Percentiles rank a stretch among this genome's conserved stretches.
Evolutionary conservation across 2,888 invertebrate genomes (phyloP).

Genomic region (Melanophora roralis): DNA sequence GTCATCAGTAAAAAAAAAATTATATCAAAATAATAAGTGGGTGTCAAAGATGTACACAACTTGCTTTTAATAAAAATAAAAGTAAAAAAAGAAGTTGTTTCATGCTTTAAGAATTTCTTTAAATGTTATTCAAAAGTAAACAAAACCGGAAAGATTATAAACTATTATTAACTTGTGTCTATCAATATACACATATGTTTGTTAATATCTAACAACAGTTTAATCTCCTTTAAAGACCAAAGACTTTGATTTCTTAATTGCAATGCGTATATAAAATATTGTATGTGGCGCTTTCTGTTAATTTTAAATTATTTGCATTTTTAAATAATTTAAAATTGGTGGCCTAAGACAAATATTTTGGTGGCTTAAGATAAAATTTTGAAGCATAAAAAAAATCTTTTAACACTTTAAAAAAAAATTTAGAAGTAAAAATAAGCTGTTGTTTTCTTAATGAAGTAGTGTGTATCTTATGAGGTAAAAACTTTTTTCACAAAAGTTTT

Average conservation of each 20-base stretch:
- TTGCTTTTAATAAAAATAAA: background rate
- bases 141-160: conserved; percentile 3
- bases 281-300: background rate
- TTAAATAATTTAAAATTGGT: background rate
- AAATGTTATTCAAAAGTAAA: background rate
- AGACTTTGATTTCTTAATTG: background rate
- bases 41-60: background rate
- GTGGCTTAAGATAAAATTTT: background rate
- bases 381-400: too few relatives aligned
- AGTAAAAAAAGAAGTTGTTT: conserved; percentile 1
- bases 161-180: background rate
- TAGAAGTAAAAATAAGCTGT: too few relatives aligned
- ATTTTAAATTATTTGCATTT: conserved; percentile 13
- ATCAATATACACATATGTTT: too few relatives aligned
- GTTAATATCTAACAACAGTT: background rate
- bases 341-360: background rate
- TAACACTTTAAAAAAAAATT: too few relatives aligned
- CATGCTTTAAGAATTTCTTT: background rate
- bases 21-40: background rate
- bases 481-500: too few relatives aligned
- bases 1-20: background rate
- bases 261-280: background rate
- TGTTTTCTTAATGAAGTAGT: background rate
- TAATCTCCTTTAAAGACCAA: too few relatives aligned
- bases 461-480: too few relatives aligned